Evolutionary conservation across 2,888 invertebrate genomes (phyloP), one percentile per base, ranked within the genome.

Genomic region (Lissocephala sabroskyi): DNA sequence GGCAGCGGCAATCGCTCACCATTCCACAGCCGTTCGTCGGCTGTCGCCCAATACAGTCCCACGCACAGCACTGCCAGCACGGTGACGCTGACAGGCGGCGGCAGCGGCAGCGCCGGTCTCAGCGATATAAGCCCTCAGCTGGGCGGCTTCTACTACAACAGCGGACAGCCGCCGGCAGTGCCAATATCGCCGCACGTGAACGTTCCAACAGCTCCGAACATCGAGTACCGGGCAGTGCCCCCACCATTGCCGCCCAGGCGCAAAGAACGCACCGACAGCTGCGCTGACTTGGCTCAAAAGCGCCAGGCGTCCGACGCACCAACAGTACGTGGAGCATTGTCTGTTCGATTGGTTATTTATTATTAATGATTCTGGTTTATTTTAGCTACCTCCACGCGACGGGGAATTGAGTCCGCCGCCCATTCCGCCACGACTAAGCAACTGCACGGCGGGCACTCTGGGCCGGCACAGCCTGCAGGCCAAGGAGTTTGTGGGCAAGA

Each of bases 241-340:
- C 84, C 84, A 41, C 83, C 84, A 13, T 67, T 85, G 51, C 85
- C 85, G 1, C 82, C 83, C 3, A 65, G 82, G 7, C 75, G 83
- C 37, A 81, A 81, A 40, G 83, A 84, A 46, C 79, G 79, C 28
- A 81, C 80, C 18, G 83, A 84, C 51, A 80, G 75, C 51, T 79
- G 80, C 46, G 77, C 78, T 13, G 80, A 82, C 51, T 66, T 81
- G 60, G 83, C 84, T 28, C 84, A 85, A 63, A 83, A 82, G 54
- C 87, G 87, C 63, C 90, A 89, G 83, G 89, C 89, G 45, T 89
- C 88, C 47, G 90, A 89, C 79, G 90, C 91, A 43, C 91, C 91
- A n/a, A 80, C 77, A 53, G 84, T 85, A 71, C 76, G 62, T 56
- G 44, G 1, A n/a, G 10, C 11, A 1, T 39, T 7, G 16, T n/a